These are phyloP conservation scores for Eulimnadia texana DNA, from an alignment of 1,140 invertebrate genomes.

Conservation along the genomic window DNA sequence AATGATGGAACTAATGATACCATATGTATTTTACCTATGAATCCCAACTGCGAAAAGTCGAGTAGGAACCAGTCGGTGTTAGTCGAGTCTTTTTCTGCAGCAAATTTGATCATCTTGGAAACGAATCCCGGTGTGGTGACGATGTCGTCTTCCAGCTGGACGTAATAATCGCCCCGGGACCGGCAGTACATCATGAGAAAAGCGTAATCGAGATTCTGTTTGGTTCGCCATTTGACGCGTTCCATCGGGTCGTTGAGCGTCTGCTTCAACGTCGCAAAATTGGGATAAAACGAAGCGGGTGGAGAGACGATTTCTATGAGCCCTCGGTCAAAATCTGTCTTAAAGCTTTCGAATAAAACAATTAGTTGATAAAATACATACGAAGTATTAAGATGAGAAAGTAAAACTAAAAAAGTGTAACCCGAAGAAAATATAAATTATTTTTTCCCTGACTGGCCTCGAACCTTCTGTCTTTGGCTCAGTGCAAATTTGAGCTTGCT, in stretches of 20 bases:
- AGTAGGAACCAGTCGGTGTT: conserved; percentile 80
- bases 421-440: too few species aligned
- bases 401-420: too few species aligned
- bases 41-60: conserved; percentile 86
- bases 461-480: too few species aligned
- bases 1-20: conserved; percentile 8
- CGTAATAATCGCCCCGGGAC: conserved; percentile 49
- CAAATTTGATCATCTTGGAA: conserved; percentile 78
- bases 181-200: conserved; percentile 93
- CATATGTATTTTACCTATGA: conserved; percentile 69
- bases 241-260: conserved; percentile 79
- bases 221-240: conserved; percentile 83
- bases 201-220: conserved; percentile 91
- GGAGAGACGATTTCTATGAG: conserved; percentile 82
- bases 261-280: conserved; percentile 55
- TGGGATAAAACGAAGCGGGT: conserved; percentile 71
- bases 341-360: conserved; percentile 45
- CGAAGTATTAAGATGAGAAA: too few species aligned
- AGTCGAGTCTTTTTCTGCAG: conserved; percentile 54
- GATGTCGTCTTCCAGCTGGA: conserved; percentile 94
- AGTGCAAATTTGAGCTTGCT: too few species aligned
- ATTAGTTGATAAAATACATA: too few species aligned
- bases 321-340: conserved; percentile 54
- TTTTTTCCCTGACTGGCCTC: too few species aligned
- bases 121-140: conserved; percentile 71